Base-by-base conservation (phyloP, 2,113 vertebrate genomes). In the Pica pica region DNA sequence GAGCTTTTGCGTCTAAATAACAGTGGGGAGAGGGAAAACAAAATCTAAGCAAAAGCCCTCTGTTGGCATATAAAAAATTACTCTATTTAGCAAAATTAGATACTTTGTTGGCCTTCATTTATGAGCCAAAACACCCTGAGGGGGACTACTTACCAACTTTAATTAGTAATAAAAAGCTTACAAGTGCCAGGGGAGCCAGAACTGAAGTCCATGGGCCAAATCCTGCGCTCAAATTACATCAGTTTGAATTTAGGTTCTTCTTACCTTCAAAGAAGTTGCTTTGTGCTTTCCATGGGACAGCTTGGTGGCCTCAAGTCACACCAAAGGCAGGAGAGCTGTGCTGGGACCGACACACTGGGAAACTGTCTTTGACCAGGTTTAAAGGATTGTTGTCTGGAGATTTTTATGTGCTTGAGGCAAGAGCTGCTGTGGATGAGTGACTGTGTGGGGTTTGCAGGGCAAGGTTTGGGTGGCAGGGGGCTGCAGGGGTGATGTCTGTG, bases 161-260 rank as follows among this genome's bases (percentile, higher is more conserved):
- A 96, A 96, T 96, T 96, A 93, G 95, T 95, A 94, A 95, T 95
- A 96, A 97, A 96, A 94, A 86, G 92, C 92, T 96, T 95, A 95
- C 90, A 96, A 95, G 93, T 68, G 80, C 90, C 94, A 90, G 11
- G 95, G 92, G 93, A 96, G 88, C 76, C 71, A 78, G 93, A 94
- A 92, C 60, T 78, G 50, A 60, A 86, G 76, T 92, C 64, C 88
- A 35, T 24, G 76, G 95, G 92, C 94, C 93, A 96, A 95, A 96
- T 94, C 77, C 73, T 90, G 73, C 0, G 0, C 92, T 96, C 73
- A 86, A 56, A 82, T 95, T 85, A 76, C 80, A 70, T 33, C 69
- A 33, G 13, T 60, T 71, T 87, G 89, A 81, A 75, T 49, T 14
- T 10, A 30, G 35, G 76, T 57, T 77, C 46, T 55, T 80, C 71